Base-by-base conservation (phyloP, 2,113 vertebrate genomes). In the Cyprinodon tularosa region DNA sequence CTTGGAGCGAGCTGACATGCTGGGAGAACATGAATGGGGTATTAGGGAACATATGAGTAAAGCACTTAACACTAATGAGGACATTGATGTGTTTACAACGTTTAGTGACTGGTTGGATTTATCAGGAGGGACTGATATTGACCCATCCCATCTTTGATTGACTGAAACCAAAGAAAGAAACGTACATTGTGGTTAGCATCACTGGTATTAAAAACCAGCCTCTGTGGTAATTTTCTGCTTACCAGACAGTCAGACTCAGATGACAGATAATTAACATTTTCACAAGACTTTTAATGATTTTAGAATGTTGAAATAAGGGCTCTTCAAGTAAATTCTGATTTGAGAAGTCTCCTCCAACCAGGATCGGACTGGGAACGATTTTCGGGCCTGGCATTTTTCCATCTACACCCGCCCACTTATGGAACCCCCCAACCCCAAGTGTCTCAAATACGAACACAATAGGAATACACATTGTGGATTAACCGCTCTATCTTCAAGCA, bases 21-120 rank as follows among this genome's bases (percentile, higher is more conserved):
- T 90, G 88, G 77, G 88, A 72, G 71, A 42, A 81, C 72, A 66
- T 83, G 86, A 84, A 89, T 89, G 84, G 80, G 71, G 71, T 86
- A 84, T 89, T 91, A 82, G 70, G 60, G 68, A 82, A 83, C 75
- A 82, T 83, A 77, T 72, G 78, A 86, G 72, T 57, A 61, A 69
- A 87, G 61, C 68, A 80, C 71, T 87, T 66, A 66, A 67, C 36
- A 39, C 80, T 90, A 89, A 93, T 86, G 87, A 88, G 77, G 75
- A 78, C 66, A 61, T 80, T 83, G 71, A 82, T 83, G 38, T 62
- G 70, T 47, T 38, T 77, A 84, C 1, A 0, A 64, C 48, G 68
- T 40, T 76, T n/a, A 0, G 22, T 39, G 42, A 64, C 10, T 22
- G 9, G 48, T 50, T 36, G 14, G 36, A 3, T 9, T 15, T 39